Evolutionary conservation across 1,140 invertebrate species (phyloP).

Genomic region (Halesus radiatus): DNA sequence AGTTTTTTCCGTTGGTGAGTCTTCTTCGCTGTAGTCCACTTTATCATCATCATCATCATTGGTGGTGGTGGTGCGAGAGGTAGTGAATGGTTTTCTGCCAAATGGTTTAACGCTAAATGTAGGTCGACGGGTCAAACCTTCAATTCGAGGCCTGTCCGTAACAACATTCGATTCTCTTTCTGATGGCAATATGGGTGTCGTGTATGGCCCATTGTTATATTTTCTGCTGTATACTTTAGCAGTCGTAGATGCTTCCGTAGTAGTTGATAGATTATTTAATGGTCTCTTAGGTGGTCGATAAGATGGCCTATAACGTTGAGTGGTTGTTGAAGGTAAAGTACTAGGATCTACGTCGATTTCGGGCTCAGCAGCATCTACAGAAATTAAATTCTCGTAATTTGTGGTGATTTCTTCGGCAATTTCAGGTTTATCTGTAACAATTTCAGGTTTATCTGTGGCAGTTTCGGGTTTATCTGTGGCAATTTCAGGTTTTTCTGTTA

Average conservation of each 20-base stretch:
- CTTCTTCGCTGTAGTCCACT: conserved; percentile 68
- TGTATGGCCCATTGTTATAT: conserved; percentile 68
- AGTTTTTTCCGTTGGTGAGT: conserved; percentile 61
- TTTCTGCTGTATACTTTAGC: conserved; percentile 67
- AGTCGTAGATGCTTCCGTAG: conserved; percentile 62
- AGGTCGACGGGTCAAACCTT: conserved; percentile 61
- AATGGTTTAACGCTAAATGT: conserved; percentile 62
- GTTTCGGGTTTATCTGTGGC: conserved; percentile 21
- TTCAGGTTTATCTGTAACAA: conserved; percentile 18
- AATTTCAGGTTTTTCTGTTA: conserved; percentile 10
- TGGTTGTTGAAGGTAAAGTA: conserved; percentile 45
- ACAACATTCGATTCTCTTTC: conserved; percentile 59
- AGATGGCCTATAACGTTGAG: conserved; percentile 56
- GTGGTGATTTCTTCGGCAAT: conserved; percentile 24
- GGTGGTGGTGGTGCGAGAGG: conserved; percentile 65
- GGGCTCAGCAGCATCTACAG: conserved; percentile 11
- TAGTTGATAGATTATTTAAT: conserved; percentile 64
- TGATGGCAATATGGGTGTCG: conserved; percentile 64
- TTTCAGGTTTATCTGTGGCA: conserved; percentile 20
- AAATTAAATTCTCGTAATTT: conserved; percentile 4
- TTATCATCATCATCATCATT: conserved; percentile 63
- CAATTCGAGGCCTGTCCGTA: conserved; percentile 43
- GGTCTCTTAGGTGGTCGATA: conserved; percentile 65
- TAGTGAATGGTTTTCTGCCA: conserved; percentile 64
- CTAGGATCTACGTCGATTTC: conserved; percentile 40